phyloP scores from a whole-genome alignment of 2,113 vertebrate genomes.

The Nesoenas mayeri region DNA sequence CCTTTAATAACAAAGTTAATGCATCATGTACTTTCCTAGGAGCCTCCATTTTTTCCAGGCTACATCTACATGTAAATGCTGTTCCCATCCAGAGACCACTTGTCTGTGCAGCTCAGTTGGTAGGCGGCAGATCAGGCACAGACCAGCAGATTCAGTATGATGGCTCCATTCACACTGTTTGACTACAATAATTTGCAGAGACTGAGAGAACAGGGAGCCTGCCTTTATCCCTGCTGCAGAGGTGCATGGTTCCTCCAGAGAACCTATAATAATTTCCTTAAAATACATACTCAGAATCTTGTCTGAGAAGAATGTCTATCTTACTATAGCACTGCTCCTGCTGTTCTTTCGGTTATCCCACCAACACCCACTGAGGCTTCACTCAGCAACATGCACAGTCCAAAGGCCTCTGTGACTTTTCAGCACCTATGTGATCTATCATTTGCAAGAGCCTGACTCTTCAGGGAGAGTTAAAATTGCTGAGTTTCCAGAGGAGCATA shows the following conservation, averaged over 20 bases:
- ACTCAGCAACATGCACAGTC: not conserved
- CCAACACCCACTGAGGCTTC: not conserved
- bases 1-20: not conserved
- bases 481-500: not conserved
- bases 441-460: not conserved
- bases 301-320: not conserved
- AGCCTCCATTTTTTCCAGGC: not conserved
- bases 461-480: not conserved
- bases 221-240: not conserved
- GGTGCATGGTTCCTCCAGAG: not conserved
- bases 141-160: not conserved
- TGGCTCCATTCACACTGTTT: not conserved
- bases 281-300: not conserved
- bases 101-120: not conserved
- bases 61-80: not conserved
- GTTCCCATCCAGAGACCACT: not conserved
- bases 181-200: not conserved
- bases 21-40: not conserved
- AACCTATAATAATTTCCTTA: not conserved
- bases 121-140: not conserved
- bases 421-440: not conserved
- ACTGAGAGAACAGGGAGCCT: not conserved
- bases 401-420: not conserved
- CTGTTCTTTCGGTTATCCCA: not conserved
- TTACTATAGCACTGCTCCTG: not conserved